phyloP scores from a whole-genome alignment of 1,140 invertebrate species.

The Hyles vespertilio region DNA sequence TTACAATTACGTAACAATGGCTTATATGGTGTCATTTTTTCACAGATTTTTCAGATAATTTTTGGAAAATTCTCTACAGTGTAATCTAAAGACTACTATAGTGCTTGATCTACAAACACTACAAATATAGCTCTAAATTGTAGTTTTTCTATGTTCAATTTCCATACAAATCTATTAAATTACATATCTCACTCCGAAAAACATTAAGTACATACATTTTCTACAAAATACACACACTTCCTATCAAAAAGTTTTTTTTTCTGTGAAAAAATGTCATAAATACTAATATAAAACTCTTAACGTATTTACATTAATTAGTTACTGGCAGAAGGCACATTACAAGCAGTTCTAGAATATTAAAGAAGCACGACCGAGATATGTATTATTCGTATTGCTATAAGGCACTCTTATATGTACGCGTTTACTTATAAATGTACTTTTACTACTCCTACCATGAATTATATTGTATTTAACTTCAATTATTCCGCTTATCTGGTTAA shows the following conservation, averaged over 20 bases:
- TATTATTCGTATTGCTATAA: background rate
- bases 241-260: background rate
- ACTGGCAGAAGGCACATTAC: slow-evolving; percentile 9
- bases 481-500: no score
- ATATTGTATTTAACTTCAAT: no score
- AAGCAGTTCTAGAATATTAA: background rate
- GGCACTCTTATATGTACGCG: background rate
- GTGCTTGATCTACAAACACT: no score
- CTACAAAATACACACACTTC: background rate
- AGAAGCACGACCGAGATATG: slow-evolving; percentile 4
- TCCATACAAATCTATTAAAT: slow-evolving; percentile 3
- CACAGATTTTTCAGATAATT: background rate
- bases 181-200: slow-evolving; percentile 2
- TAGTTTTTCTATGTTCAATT: background rate
- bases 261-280: slow-evolving; percentile 7
- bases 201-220: slow-evolving; percentile 7
- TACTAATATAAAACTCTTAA: slow-evolving; percentile 4
- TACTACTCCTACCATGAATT: no score
- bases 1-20: slow-evolving; percentile 8
- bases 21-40: slow-evolving; percentile 9
- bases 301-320: slow-evolving; percentile 10
- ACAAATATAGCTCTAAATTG: no score
- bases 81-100: no score
- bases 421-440: no score
- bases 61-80: background rate